Evolutionary conservation across 2,113 vertebrate species (phyloP), one percentile per base, ranked within the genome.

Genomic region (Hydrolagus affinis): DNA sequence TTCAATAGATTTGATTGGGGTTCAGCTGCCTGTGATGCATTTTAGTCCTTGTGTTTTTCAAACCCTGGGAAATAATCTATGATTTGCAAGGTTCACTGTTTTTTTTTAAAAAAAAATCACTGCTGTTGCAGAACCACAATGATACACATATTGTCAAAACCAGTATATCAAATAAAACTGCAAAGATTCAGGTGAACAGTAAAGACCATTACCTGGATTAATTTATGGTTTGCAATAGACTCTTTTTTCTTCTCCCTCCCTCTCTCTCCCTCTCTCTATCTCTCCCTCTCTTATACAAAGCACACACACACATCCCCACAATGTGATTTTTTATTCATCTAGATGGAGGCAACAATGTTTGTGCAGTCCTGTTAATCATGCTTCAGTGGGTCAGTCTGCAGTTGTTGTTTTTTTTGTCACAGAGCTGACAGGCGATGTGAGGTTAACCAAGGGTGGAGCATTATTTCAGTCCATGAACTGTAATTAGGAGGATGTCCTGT

Each of bases 261-360:
- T 7, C 23, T 59, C 32, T 8, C 74, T 86, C 85, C 86, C 87
- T 85, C 28, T 85, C 66, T 83, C n/a, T n/a, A n/a, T 85, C 86
- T 74, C 74, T 86, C 85, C 86, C 87, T 85, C 28, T 85, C 66
- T 83, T 85, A 71, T 70, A 86, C 87, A 88, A 88, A 77, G 0
- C 87, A 87, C 44, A 44, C 44, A 44, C 44, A 44, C 44, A 44
- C 44, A 44, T 44, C 44, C n/a, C 6, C 44, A 44, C 44, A 44
- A 44, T 44, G 44, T 44, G 44, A 44, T 44, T 44, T n/a, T 44
- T 44, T 44, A 44, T 44, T 44, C 44, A 44, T 44, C 44, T 44
- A 6, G 44, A 44, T 44, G 6, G 44, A 44, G 44, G 17, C 25
- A 21, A 30, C 9, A 66, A 83, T 17, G 28, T 83, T 3, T 30